Percentiles rank a stretch among this genome's conserved stretches.
These are phyloP conservation scores for Alsophila aescularia DNA, from an alignment of 2,888 invertebrate genomes.

Conservation along the genomic window DNA sequence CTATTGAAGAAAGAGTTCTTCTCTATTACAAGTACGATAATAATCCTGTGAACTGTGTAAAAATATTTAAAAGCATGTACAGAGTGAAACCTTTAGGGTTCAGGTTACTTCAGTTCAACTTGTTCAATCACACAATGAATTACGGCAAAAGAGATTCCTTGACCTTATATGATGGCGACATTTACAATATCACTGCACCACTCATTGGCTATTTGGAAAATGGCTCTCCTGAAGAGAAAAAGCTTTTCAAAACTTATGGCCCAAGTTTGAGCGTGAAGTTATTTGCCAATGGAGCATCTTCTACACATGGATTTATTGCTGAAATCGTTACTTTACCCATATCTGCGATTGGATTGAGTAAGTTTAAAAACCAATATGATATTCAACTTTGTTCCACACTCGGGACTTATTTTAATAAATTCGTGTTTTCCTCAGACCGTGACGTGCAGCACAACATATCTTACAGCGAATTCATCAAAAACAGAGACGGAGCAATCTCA, in stretches of 20 bases:
- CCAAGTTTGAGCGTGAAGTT: conserved; percentile 94
- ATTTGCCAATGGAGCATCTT: conserved; percentile 97
- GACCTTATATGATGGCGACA: conserved; percentile 95
- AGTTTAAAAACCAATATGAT: conserved; percentile 67
- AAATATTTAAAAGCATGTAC: conserved; percentile 95
- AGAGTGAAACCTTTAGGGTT: conserved; percentile 95
- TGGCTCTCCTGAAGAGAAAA: conserved; percentile 88
- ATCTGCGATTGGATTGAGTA: conserved; percentile 94
- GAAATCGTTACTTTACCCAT: conserved; percentile 98
- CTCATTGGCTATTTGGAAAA: conserved; percentile 89
- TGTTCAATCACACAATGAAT: conserved; percentile 94
- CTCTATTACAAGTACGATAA: conserved; percentile 99
- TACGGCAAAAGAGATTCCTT: conserved; percentile 93
- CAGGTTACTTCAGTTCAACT: conserved; percentile 94
- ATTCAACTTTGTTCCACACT: neutral
- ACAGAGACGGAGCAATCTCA: conserved; percentile 93
- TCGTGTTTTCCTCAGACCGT: conserved; percentile 86
- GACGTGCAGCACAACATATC: conserved; percentile 96
- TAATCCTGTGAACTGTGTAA: conserved; percentile 97
- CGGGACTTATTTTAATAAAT: neutral
- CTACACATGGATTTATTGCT: conserved; percentile 97
- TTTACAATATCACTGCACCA: conserved; percentile 92
- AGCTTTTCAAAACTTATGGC: conserved; percentile 89
- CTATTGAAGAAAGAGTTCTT: conserved; percentile 94
- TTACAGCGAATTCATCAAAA: conserved; percentile 90